Conservation (phyloP, 2,113 vertebrate species). For the Melanocharis versteri region DNA sequence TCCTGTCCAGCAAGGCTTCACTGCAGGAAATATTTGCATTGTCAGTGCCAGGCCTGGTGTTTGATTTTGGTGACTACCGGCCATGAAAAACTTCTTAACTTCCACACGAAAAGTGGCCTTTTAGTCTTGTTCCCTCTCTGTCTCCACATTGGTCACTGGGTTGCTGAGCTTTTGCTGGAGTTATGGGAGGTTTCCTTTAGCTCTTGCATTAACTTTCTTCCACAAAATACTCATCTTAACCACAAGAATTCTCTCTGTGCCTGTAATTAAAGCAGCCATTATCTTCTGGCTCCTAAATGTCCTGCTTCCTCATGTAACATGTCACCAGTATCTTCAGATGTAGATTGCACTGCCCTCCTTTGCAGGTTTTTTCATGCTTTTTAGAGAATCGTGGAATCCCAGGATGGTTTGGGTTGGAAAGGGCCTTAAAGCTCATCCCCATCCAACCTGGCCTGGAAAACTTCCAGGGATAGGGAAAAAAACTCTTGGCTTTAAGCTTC, state of each 20-base stretch:
- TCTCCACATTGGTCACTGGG: neutral
- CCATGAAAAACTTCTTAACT: neutral
- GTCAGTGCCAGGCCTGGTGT: neutral
- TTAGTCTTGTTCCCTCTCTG: neutral
- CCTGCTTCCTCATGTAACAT: neutral
- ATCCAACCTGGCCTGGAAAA: neutral
- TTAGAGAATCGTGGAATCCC: neutral
- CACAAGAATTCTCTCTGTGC: neutral
- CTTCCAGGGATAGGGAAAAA: neutral
- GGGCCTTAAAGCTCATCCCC: neutral
- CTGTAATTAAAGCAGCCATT: neutral
- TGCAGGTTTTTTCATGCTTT: neutral
- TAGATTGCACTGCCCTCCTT: neutral
- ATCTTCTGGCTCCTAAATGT: neutral
- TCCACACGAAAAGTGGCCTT: neutral
- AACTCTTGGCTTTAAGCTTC: neutral
- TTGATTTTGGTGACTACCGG: accelerated
- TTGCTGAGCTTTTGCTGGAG: neutral
- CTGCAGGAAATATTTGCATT: neutral
- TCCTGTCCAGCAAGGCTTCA: neutral
- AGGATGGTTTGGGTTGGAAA: neutral
- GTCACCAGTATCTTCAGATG: neutral
- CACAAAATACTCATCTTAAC: neutral
- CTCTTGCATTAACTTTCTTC: neutral
- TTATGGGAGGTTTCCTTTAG: neutral